Evolutionary conservation across 1,140 invertebrate genomes (phyloP).

Genomic region (Cydia strobilella): DNA sequence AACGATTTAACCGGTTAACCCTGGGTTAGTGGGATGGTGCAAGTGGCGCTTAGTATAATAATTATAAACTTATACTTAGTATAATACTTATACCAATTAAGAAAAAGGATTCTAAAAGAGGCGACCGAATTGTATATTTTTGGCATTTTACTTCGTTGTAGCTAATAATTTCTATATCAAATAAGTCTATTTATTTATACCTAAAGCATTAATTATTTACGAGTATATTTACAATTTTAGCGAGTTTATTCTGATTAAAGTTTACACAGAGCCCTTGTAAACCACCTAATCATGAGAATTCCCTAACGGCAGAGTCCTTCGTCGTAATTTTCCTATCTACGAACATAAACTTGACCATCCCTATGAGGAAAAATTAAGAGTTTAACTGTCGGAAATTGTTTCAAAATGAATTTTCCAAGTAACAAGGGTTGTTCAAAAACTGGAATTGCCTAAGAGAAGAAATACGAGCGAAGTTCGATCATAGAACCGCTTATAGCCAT

Average conservation of each 20-base stretch:
- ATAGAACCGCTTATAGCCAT: constrained; percentile 54
- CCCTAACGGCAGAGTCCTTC: not conserved
- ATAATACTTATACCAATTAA: no score
- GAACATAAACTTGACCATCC: constrained; percentile 34
- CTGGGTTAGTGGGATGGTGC: no score
- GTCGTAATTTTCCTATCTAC: constrained; percentile 12
- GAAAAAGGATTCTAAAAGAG: no score
- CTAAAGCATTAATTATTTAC: not conserved
- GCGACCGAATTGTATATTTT: no score
- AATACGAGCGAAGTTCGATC: constrained; percentile 73
- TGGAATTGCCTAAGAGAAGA: constrained; percentile 69
- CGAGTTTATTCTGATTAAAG: not conserved
- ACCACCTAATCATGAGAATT: constrained; percentile 12
- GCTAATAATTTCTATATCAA: no score
- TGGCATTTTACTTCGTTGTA: no score
- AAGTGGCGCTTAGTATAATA: no score
- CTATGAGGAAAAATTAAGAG: constrained; percentile 40
- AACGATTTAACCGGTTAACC: no score
- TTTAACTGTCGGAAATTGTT: constrained; percentile 56
- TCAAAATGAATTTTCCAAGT: constrained; percentile 67
- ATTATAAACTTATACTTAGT: no score
- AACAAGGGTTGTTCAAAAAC: constrained; percentile 71
- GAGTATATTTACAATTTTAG: not conserved
- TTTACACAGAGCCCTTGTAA: not conserved
- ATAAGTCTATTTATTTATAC: not conserved